These are phyloP conservation scores for Fragum fragum DNA, from an alignment of 2,888 invertebrate species.

Conservation along the genomic window DNA sequence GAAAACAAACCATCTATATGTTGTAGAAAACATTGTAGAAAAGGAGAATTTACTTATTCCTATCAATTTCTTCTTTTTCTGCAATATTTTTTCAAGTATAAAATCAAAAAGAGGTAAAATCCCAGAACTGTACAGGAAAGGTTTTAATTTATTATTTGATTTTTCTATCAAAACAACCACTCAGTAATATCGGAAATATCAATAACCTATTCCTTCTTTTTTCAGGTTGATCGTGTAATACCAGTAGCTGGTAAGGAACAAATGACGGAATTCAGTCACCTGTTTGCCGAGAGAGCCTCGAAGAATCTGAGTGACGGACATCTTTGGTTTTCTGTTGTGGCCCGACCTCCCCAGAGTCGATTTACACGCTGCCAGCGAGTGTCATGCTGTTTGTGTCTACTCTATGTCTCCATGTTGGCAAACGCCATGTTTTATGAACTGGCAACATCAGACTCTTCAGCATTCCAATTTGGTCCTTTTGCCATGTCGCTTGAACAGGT, in stretches of 20 bases:
- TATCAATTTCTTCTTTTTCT: too few relatives aligned
- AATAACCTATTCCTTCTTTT: too few relatives aligned
- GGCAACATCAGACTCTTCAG: conserved; percentile 77
- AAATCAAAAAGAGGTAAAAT: too few relatives aligned
- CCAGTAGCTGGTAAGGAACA: conserved; percentile 87
- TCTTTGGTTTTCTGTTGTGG: conserved; percentile 88
- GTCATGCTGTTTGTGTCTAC: conserved; percentile 87
- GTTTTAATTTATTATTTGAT: too few relatives aligned
- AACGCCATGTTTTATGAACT: conserved; percentile 88
- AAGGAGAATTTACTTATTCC: too few relatives aligned
- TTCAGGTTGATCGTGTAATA: conserved; percentile 88
- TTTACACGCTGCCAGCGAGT: conserved; percentile 88
- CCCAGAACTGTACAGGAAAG: too few relatives aligned
- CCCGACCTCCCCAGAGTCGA: conserved; percentile 87
- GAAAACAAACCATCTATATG: too few relatives aligned
- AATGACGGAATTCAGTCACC: conserved; percentile 87
- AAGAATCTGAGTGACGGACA: conserved; percentile 88
- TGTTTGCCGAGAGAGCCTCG: conserved; percentile 86
- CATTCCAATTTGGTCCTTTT: conserved; percentile 87
- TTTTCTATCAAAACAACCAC: too few relatives aligned
- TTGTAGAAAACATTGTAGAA: too few relatives aligned
- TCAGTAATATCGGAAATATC: too few relatives aligned
- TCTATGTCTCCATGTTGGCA: conserved; percentile 88
- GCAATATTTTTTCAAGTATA: too few relatives aligned
- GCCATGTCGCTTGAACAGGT: conserved; percentile 87